Conservation (phyloP, 2,888 invertebrate genomes). For the Chymomyza amoena region DNA sequence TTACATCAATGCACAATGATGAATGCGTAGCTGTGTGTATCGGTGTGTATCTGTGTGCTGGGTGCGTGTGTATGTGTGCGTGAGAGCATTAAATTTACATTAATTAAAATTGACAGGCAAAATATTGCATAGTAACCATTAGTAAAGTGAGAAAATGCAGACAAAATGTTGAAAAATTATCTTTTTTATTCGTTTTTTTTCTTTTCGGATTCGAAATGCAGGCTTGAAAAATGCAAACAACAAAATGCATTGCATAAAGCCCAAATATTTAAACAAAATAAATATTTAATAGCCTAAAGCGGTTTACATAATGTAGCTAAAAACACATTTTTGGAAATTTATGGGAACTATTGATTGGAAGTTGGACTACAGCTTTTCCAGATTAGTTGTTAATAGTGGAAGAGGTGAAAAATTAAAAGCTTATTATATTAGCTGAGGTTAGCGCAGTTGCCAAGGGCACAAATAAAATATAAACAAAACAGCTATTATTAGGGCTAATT, state of each 20-base stretch:
- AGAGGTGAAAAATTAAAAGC: background rate
- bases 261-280: background rate
- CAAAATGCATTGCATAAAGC: background rate
- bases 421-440: background rate
- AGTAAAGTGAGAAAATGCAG: background rate
- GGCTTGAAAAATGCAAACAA: background rate
- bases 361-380: background rate
- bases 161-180: background rate
- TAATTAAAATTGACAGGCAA: slow-evolving; percentile 58
- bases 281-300: background rate
- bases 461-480: background rate
- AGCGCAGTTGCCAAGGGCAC: background rate
- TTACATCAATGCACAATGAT: slow-evolving; percentile 15
- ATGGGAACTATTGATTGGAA: background rate
- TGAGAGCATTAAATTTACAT: slow-evolving; percentile 51
- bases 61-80: slow-evolving; percentile 14
- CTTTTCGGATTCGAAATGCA: background rate
- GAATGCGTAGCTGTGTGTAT: background rate
- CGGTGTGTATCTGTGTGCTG: background rate
- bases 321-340: background rate
- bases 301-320: background rate
- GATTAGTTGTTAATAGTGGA: background rate
- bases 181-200: background rate
- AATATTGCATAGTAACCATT: slow-evolving; percentile 37
- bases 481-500: background rate